These are phyloP conservation scores for Diadumene lineata DNA, from an alignment of 92 coral and sea anemone species.

Conservation along the genomic window DNA sequence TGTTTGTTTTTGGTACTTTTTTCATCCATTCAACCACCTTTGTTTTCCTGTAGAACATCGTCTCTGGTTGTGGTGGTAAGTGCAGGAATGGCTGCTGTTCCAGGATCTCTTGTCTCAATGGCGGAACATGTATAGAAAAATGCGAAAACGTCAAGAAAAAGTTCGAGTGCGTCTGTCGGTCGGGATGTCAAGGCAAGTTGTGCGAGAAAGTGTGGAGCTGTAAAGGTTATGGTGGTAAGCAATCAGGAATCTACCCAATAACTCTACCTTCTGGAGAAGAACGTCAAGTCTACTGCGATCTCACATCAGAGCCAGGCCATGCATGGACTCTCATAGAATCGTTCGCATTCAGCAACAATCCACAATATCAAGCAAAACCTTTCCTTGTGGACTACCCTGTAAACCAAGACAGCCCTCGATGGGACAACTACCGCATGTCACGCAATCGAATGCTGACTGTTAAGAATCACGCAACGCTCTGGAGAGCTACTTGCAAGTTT, in stretches of 20 bases:
- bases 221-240: constrained; percentile 1
- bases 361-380: neutral
- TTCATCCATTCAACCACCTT: neutral
- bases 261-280: constrained; percentile 1
- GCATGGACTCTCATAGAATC: constrained; percentile 54
- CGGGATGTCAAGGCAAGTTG: constrained; percentile 17
- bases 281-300: constrained; percentile 36
- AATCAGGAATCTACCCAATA: constrained; percentile 23
- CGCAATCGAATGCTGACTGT: constrained; percentile 25
- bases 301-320: constrained; percentile 22
- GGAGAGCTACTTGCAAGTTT: constrained; percentile 39
- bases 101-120: constrained; percentile 16
- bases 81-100: constrained; percentile 34
- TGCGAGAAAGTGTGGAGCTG: constrained; percentile 28
- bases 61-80: constrained; percentile 8
- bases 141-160: constrained; percentile 29
- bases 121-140: constrained; percentile 36
- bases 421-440: constrained; percentile 42
- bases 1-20: too few species aligned
- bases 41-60: neutral
- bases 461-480: constrained; percentile 6
- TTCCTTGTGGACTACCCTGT: constrained; percentile 21
- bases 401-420: constrained; percentile 21
- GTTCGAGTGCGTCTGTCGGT: constrained; percentile 21
- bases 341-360: neutral